Base-by-base conservation (phyloP, 2,797 vertebrate genomes). In the Hylomyscus alleni region DNA sequence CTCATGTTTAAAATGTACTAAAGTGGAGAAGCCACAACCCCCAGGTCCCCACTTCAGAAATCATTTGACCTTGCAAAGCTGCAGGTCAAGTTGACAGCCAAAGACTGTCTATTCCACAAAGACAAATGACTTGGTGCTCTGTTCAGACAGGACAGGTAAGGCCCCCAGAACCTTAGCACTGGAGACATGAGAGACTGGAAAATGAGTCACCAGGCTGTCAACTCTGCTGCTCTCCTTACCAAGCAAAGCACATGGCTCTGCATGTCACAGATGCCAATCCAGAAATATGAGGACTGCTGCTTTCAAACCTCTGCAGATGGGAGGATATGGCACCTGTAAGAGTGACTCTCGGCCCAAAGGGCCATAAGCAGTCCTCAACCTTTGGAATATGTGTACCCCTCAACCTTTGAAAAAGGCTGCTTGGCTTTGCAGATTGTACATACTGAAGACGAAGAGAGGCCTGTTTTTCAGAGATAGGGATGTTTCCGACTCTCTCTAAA, bases 121-220 rank as follows among this genome's bases (percentile, higher is more conserved):
- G 83, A 60, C 75, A 89, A 89, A 72, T 10, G 8, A 60, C 26
- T 24, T 6, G 50, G 73, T 29, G 29, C 52, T 85, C 34, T 60
- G 69, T 89, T 92, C 78, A 92, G 90, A 96, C 78, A 69, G 24
- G 86, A 34, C 77, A 24, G 0, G 19, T 34, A n/a, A 76, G 73
- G 26, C 78, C 93, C 56, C 60, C 76, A 72, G 80, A 91, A 93
- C 80, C 65, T 89, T 44, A 72, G 31, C 2, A 3, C 54, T n/a
- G 60, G 78, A 93, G 92, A 90, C 73, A 91, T 93, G 69, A 76
- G 67, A 78, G 82, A 84, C 84, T 90, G 14, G 73, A 89, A 93
- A 90, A 94, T 81, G 34, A 90, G 82, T 58, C 90, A 80, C 77
- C 65, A 86, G 82, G 31, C 22, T 65, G 47, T 85, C 50, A 84